Conservation (phyloP, 2,888 invertebrate genomes). For the Mesoligia furuncula region DNA sequence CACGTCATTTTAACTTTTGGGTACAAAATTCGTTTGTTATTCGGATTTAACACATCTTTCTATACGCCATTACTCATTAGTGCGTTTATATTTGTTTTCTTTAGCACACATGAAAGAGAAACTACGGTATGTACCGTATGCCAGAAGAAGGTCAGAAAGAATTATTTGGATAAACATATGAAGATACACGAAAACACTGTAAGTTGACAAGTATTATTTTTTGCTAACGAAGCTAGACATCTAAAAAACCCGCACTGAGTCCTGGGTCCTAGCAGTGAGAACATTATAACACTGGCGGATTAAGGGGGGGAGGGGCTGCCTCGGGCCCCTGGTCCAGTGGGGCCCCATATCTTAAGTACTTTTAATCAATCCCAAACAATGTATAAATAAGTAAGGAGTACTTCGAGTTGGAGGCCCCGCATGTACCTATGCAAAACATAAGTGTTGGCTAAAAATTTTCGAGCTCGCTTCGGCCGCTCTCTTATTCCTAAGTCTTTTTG, state of each 20-base stretch:
- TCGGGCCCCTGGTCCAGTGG: too few species aligned
- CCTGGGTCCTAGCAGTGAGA: neutral
- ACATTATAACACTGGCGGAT: neutral
- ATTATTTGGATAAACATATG: slow-evolving; percentile 31
- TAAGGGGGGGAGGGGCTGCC: too few species aligned
- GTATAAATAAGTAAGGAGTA: too few species aligned
- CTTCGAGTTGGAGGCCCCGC: too few species aligned
- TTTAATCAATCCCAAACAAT: too few species aligned
- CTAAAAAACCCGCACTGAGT: too few species aligned
- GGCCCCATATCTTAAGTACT: too few species aligned
- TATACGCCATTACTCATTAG: neutral
- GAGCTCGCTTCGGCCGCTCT: too few species aligned
- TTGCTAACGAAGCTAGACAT: neutral
- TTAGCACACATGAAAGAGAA: slow-evolving; percentile 33
- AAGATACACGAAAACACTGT: slow-evolving; percentile 25
- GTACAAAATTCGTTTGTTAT: neutral
- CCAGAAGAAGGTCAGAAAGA: slow-evolving; percentile 40
- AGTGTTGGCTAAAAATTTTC: too few species aligned
- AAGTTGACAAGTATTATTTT: slow-evolving; percentile 7
- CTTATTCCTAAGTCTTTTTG: too few species aligned
- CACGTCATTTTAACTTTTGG: neutral
- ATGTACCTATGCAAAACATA: too few species aligned
- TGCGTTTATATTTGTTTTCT: neutral
- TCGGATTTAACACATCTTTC: neutral
- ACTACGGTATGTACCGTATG: slow-evolving; percentile 27